Base-by-base conservation (phyloP, 2,113 vertebrate genomes). In the Eudorcas thomsonii region DNA sequence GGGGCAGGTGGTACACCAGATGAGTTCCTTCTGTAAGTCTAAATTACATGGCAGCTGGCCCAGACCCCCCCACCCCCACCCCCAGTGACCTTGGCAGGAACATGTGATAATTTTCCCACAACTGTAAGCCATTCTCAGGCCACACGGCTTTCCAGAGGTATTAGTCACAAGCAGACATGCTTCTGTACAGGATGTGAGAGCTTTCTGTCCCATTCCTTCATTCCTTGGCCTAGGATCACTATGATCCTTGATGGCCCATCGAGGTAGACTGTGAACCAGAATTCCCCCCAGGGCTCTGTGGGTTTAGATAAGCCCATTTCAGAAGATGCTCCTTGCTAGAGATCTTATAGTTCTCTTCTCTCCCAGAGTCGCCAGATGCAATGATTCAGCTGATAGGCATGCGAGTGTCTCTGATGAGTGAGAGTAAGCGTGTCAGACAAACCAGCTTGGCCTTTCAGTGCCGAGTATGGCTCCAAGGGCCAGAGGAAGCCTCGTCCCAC, bases 11-110 rank as follows among this genome's bases (percentile, higher is more conserved):
- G 62, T 92, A 96, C 82, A 71, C 28, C 92, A 71, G 93, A 98
- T 98, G 96, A 95, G 91, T 95, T 98, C 96, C 67, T 95, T 96
- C 96, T 94, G 86, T 78, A 95, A 97, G 92, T 91, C 89, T 85
- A 85, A 97, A 92, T 96, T 97, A 74, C 52, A 96, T 50, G 97
- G 98, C 97, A 98, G 92, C 77, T 96, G 36, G 86, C 96, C 97
- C 90, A 97, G 92, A 96, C 17, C 1, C 78, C 74, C 1, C 9
- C 3, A 0, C 78, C 74, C 1, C 9, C 6, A 0, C 74, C 39
- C 97, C 97, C 62, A 5, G 45, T 97, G 98, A 98, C 98, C 97
- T 98, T 98, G 98, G 97, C 98, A 97, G 85, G 96, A 92, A 93
- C 80, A 25, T n/a, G 81, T 64, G 86, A 85, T 98, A 74, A 88